Evolutionary conservation across 2,888 invertebrate species (phyloP), one percentile per base, ranked within the genome.

Genomic region (Oxyteleia sp.): DNA sequence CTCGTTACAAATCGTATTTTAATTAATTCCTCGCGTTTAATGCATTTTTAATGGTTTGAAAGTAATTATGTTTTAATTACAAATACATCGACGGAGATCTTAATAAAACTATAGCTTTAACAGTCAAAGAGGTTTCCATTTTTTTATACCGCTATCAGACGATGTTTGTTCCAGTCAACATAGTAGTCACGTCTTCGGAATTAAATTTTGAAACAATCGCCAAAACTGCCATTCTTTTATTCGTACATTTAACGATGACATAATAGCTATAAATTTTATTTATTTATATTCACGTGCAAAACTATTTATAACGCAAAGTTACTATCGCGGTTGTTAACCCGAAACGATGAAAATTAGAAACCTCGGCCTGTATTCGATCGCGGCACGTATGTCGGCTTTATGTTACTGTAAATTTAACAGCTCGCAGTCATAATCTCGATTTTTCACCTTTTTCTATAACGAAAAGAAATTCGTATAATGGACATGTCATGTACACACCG

Each of bases 311-410:
- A 69, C 45, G 5, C 47, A 57, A 69, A 69, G 23, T 69, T 57
- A 49, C 10, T 49, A 38, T 49, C 38, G 47, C 57, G 71, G 71
- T 71, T 59, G 26, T 72, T 51, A 72, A 72, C 71, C 71, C 71
- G 59, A 71, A 71, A 61, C 72, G 61, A 61, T 61, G 72, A 61
- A 72, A 72, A 72, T 72, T 72, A 61, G 72, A 72, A 41, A 51
- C 61, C 13, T 47, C 59, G 38, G 38, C 23, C 61, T 72, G 43
- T 43, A 51, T 57, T 71, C 47, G 49, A 71, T 59, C 23, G 26
- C 15, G 20, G 59, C 38, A 35, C 47, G 45, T 57, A 43, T 47
- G 53, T 43, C 55, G 7, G 16, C 18, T 55, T 43, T 43, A 18
- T 43, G 53, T 55, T 68, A 51, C 51, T 51, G 47, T 35, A 66